Evolutionary conservation across 2,888 invertebrate species (phyloP), one percentile per base, ranked within the genome.

Genomic region (Acleris sparsana): DNA sequence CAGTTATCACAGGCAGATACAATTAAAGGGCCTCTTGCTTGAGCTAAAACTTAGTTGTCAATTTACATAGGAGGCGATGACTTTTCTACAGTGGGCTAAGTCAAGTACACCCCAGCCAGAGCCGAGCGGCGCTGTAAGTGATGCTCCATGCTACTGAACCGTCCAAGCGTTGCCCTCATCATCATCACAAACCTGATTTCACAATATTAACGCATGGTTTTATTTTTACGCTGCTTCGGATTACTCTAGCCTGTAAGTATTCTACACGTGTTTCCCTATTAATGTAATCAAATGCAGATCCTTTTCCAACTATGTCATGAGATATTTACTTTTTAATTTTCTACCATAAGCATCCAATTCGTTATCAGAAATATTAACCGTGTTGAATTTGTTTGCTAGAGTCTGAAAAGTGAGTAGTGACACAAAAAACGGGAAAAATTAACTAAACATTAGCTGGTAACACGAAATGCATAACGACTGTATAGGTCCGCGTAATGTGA

Each of bases 231-330:
- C 93, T 86, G 89, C 92, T 82, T 89, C 80, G 92, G 90, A 90
- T 84, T 77, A 75, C 78, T 79, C 80, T 87, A 93, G 93, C 93
- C 93, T 87, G 93, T 93, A 84, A 93, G 93, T 93, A 92, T 84
- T 75, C 77, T 74, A 67, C 57, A 39, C 46, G n/a, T 43, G 13
- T 56, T 3, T 22, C 56, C 16, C n/a, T 46, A 53, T 5, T 44
- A 22, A 62, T 44, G 44, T 13, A 48, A 33, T 18, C 7, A 49
- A 18, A 48, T 13, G 53, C 6, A 48, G 18, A 29, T 13, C 25
- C 25, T 43, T 53, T 39, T 39, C 1, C 13, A 49, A 49, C 5
- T 22, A 49, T 16, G 17, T 57, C 33, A 25, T 63, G 13, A 25
- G 9, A 11, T 53, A 39, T 17, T 13, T 22, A 57, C 29, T 22